A percentile compares a stretch with the other conserved stretches of the same genome.
These are phyloP conservation scores for Trigoniulus corallinus DNA, from an alignment of 1,140 invertebrate genomes.

Conservation along the genomic window DNA sequence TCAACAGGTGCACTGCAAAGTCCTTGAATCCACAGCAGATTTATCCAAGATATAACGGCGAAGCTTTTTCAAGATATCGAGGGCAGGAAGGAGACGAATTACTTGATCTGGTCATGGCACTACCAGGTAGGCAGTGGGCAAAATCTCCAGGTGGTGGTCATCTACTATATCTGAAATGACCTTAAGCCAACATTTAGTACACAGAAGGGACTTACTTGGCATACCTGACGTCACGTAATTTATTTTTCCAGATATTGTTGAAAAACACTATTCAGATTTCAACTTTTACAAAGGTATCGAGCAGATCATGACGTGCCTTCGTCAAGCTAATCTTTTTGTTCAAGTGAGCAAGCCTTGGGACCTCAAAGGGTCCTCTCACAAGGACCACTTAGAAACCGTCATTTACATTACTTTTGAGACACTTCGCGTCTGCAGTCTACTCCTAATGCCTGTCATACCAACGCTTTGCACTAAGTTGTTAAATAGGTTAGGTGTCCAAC, in stretches of 20 bases:
- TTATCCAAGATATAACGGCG: conserved; percentile 42
- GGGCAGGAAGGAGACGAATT: conserved; percentile 33
- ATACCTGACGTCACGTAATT: not conserved
- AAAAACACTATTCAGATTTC: conserved; percentile 48
- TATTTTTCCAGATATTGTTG: conserved; percentile 18
- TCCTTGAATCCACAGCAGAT: conserved; percentile 58
- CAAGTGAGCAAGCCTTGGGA: conserved; percentile 74
- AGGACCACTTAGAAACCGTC: conserved; percentile 41
- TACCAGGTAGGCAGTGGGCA: conserved; percentile 34
- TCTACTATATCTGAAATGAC: too few species aligned
- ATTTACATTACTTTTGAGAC: conserved; percentile 70
- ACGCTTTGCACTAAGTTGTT: conserved; percentile 39
- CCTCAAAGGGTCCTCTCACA: conserved; percentile 35
- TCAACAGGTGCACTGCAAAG: conserved; percentile 56
- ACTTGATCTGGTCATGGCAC: conserved; percentile 22
- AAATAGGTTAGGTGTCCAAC: conserved; percentile 22
- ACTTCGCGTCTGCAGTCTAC: conserved; percentile 52
- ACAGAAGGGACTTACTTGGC: too few species aligned
- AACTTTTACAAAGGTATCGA: conserved; percentile 75
- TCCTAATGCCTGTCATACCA: conserved; percentile 73
- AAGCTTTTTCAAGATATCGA: conserved; percentile 23
- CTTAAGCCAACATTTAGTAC: too few species aligned
- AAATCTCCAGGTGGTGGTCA: not conserved
- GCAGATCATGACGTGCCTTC: conserved; percentile 48
- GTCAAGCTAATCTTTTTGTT: conserved; percentile 68